phyloP scores from a whole-genome alignment of 2,888 invertebrate species.

The Harpalus rubripes region DNA sequence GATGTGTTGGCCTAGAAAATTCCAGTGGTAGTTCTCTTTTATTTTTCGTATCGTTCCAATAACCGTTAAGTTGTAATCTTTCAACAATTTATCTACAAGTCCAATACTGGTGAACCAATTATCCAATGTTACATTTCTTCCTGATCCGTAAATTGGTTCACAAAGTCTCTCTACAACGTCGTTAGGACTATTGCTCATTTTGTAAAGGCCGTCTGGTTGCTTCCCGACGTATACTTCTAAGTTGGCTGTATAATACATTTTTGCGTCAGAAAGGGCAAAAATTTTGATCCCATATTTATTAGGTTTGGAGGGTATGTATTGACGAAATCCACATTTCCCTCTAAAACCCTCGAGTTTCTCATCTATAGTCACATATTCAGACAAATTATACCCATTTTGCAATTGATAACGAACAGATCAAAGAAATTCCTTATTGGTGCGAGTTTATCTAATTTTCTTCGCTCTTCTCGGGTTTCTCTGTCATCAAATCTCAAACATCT shows the following conservation, averaged over 20 bases:
- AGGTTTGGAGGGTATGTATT: too few relatives aligned
- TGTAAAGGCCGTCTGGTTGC: slow-evolving; percentile 29
- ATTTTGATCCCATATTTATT: too few relatives aligned
- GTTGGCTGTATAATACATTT: too few relatives aligned
- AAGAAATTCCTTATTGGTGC: slow-evolving; percentile 26
- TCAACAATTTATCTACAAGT: slow-evolving; percentile 3
- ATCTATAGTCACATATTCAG: slow-evolving; percentile 19
- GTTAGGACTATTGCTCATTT: slow-evolving; percentile 6
- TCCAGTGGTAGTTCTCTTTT: neutral
- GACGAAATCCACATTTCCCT: neutral
- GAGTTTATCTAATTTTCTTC: slow-evolving; percentile 14
- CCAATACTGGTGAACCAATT: slow-evolving; percentile 29
- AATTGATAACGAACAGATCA: slow-evolving; percentile 8
- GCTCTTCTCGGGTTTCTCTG: slow-evolving; percentile 10
- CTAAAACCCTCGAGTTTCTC: slow-evolving; percentile 10
- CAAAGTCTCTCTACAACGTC: slow-evolving; percentile 35
- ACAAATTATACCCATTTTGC: neutral
- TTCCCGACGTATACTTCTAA: too few relatives aligned
- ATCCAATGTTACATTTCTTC: slow-evolving; percentile 35
- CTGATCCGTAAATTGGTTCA: slow-evolving; percentile 21
- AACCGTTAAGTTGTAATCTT: neutral
- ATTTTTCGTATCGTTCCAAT: slow-evolving; percentile 1
- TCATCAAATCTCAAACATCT: slow-evolving; percentile 25
- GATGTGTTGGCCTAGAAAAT: neutral
- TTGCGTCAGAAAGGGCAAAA: too few relatives aligned